These are phyloP conservation scores for Danionella dracula DNA, from an alignment of 2,797 vertebrate genomes.

Conservation along the genomic window DNA sequence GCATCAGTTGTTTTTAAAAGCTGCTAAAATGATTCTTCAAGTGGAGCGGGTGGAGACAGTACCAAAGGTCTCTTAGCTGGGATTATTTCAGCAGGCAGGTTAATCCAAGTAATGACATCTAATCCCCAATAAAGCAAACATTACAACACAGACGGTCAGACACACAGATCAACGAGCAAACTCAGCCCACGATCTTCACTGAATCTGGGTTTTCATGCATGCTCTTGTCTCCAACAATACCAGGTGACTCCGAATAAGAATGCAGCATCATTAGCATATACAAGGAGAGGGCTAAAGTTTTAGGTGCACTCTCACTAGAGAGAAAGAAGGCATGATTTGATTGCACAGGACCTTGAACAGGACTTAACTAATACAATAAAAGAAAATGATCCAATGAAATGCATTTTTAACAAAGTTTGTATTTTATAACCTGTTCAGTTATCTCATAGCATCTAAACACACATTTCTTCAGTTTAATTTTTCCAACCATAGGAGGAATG, in stretches of 20 bases:
- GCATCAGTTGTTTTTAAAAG: not conserved
- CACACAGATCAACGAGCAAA: conserved; percentile 9
- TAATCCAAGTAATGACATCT: conserved; percentile 70
- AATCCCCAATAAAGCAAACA: conserved; percentile 71
- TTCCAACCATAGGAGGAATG: no score
- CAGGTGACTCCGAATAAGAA: conserved; percentile 71
- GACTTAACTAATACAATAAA: no score
- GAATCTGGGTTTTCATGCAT: conserved; percentile 4
- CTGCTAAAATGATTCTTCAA: not conserved
- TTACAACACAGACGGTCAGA: conserved; percentile 54
- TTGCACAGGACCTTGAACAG: no score
- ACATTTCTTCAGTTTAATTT: no score
- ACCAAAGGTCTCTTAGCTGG: conserved; percentile 25
- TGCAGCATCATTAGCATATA: conserved; percentile 63
- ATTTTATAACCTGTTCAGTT: no score
- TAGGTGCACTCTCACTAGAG: conserved; percentile 4
- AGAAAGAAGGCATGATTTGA: conserved; percentile 15
- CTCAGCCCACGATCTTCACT: not conserved
- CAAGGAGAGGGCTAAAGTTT: conserved; percentile 60
- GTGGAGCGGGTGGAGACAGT: conserved; percentile 30
- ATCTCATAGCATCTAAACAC: no score
- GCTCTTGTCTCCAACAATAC: conserved; percentile 47
- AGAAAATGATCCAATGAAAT: no score
- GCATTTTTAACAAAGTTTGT: no score
- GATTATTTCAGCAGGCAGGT: conserved; percentile 59